Base-by-base conservation (phyloP, 2,797 vertebrate genomes). In the Pipistrellus nathusii region DNA sequence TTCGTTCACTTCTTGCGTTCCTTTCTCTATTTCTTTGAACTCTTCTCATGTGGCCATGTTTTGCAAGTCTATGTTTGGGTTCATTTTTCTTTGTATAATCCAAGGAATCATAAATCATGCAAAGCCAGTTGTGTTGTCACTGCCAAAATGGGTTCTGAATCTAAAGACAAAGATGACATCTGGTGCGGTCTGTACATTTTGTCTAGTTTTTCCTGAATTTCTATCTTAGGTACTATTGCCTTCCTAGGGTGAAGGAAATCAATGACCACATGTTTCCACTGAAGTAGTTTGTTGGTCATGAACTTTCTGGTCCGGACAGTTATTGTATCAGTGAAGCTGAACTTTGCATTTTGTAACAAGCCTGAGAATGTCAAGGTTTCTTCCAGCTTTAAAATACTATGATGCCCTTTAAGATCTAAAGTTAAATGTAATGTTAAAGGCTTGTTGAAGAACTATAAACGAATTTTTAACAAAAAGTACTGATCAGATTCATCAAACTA, bases 371-470 rank as follows among this genome's bases (percentile, higher is more conserved):
- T 62, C 15, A 25, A 53, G 6, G 12, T 88, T 92, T 94, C 38
- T 21, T 93, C 8, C 18, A 62, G 38, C 20, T 92, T 88, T 88
- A 81, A 96, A 81, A 80, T 76, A 66, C 48, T 84, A 4, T 91
- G 35, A 41, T 85, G 78, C 83, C 18, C 55, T 53, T 90, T 91
- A 91, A 53, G 21, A 30, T 46, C 41, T 89, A 77, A 77, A 93
- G 81, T 88, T 87, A 90, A 55, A 68, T 87, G 62, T 84, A 84
- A 9, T 25, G 73, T 72, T 96, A 66, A 93, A 91, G 35, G 5
- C 48, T 53, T 64, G 2, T 82, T 59, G 27, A 77, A 81, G 30
- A 30, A 41, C 53, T 94, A 68, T 44, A 94, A 84, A 93, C 87
- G 68, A 2, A 21, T 53, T 92, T 82, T 77, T 59, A n/a, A 23